phyloP scores from a whole-genome alignment of 2,888 invertebrate genomes.

The Rhorus exstirpatorius region DNA sequence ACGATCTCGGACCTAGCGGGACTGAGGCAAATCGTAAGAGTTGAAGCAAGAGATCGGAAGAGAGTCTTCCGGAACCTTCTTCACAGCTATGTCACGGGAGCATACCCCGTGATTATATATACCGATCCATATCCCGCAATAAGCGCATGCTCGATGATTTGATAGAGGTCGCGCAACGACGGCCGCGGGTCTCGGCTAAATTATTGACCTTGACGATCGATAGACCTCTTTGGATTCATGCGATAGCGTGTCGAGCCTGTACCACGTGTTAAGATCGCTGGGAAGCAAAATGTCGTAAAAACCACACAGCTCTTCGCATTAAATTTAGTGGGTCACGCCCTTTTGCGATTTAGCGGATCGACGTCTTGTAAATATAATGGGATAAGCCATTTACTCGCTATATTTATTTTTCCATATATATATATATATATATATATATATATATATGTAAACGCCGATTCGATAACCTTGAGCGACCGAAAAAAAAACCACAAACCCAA shows the following conservation, averaged over 20 bases:
- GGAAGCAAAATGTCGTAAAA: conserved; percentile 19
- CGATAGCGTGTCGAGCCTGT: conserved; percentile 65
- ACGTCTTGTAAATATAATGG: not conserved
- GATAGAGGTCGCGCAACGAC: conserved; percentile 59
- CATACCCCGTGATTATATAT: conserved; percentile 10
- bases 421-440: no score
- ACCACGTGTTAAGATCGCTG: conserved; percentile 29
- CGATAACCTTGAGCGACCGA: conserved; percentile 14
- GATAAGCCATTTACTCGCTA: not conserved
- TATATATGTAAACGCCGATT: not conserved
- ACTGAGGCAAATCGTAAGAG: no score
- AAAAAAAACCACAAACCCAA: not conserved
- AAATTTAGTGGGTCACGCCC: conserved; percentile 31
- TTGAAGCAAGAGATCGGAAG: no score
- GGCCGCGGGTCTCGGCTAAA: conserved; percentile 50
- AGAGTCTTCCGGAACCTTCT: no score
- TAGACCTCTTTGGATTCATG: conserved; percentile 39
- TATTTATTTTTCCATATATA: not conserved
- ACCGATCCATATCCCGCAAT: conserved; percentile 61
- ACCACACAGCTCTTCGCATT: conserved; percentile 2
- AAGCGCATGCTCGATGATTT: conserved; percentile 51
- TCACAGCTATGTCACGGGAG: no score
- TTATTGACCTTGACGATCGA: conserved; percentile 69
- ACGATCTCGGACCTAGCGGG: no score
- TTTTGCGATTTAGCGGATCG: conserved; percentile 1